Evolutionary conservation across 2,888 invertebrate genomes (phyloP), one percentile per base, ranked within the genome.

Genomic region (Antheraea yamamai): DNA sequence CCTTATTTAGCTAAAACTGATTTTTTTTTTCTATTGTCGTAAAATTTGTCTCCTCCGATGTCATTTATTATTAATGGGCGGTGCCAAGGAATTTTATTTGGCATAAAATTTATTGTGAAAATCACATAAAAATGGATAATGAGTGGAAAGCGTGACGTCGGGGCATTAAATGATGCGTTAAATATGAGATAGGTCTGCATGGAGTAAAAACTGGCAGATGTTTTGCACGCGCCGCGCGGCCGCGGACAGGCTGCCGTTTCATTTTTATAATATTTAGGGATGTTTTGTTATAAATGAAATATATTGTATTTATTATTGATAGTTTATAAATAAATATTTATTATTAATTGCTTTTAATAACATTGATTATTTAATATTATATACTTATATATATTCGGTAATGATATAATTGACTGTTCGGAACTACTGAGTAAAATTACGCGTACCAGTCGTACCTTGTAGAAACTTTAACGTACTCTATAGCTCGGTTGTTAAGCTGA

Each of bases 51-150:
- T 70, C 70, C 70, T 39, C 70, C 39, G 39, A 39, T 70, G 39
- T 79, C 81, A 86, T 85, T 87, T 88, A 91, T 91, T 83, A 79
- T 81, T 76, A 61, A 74, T 75, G 81, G 94, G 94, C 91, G 92
- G 87, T 83, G 88, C 81, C 87, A 79, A 82, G 82, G 83, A 88
- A 90, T 92, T 93, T 92, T 93, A 93, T 94, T 92, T 92, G 92
- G 88, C 93, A 89, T 92, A 88, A 89, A 92, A 93, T 93, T 87
- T 89, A 89, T 91, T 89, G 84, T 91, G 89, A 87, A 87, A 89
- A 90, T 89, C 86, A 89, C 87, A 91, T 91, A 91, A 92, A 93
- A 92, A 92, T 91, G 77, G 88, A 87, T 93, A 90, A 92, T 92
- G 90, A 90, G 92, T 91, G 91, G 88, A 89, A 94, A 92, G 92